These are phyloP conservation scores for Sarcophaga caerulescens DNA, from an alignment of 2,888 invertebrate genomes.

Conservation along the genomic window DNA sequence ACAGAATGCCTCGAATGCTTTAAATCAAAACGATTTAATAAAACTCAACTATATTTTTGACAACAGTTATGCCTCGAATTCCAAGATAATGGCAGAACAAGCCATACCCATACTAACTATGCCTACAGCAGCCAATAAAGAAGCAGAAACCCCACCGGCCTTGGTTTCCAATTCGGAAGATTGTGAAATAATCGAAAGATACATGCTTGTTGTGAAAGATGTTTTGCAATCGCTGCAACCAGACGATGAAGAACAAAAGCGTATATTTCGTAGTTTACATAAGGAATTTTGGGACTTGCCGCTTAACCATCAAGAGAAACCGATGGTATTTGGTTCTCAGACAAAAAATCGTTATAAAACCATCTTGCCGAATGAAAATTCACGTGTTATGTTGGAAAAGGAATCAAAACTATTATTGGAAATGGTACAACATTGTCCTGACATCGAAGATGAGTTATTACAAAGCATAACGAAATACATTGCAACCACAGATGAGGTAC, in stretches of 20 bases:
- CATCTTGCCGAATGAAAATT: constrained; percentile 94
- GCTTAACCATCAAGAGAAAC: constrained; percentile 94
- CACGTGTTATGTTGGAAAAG: constrained; percentile 86
- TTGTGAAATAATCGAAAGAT: constrained; percentile 74
- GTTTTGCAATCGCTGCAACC: constrained; percentile 77
- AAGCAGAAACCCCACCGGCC: constrained; percentile 72
- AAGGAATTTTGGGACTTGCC: constrained; percentile 98
- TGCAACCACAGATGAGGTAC: constrained; percentile 82
- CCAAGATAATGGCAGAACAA: constrained; percentile 67
- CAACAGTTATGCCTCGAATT: constrained; percentile 77
- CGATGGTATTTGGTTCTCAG: constrained; percentile 93
- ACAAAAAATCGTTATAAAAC: constrained; percentile 94
- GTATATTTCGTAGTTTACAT: constrained; percentile 86
- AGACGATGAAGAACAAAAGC: constrained; percentile 85
- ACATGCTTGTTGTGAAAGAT: constrained; percentile 72
- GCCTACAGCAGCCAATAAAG: constrained; percentile 65
- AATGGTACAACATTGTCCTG: constrained; percentile 57
- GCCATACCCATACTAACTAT: constrained; percentile 61
- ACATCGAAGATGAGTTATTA: constrained; percentile 40
- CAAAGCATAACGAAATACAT: constrained; percentile 73
- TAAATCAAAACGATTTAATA: constrained; percentile 84
- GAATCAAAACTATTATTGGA: constrained; percentile 73
- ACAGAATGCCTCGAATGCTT: constrained; percentile 86
- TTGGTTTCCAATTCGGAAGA: constrained; percentile 76
- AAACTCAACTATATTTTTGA: constrained; percentile 84